Conservation (phyloP, 2,888 invertebrate species). For the Eilema caniola region DNA sequence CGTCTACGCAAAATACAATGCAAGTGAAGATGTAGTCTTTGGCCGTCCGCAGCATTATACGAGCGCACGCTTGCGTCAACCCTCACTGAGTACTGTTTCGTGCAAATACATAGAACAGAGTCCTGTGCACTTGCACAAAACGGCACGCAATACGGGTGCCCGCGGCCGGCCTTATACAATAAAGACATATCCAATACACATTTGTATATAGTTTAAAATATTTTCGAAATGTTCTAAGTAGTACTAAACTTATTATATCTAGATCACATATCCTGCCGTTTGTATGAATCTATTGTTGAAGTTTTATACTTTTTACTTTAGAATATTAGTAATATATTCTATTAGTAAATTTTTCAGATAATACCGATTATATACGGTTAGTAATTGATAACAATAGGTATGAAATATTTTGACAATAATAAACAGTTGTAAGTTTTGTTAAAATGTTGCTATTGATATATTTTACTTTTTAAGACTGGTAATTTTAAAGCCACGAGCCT, state of each 20-base stretch:
- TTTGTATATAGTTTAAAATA: neutral
- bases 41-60: neutral
- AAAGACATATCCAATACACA: conserved; percentile 9
- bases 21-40: too few relatives aligned
- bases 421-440: conserved; percentile 14
- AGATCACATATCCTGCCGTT: conserved; percentile 48
- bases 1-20: neutral
- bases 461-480: conserved; percentile 41
- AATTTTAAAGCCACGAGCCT: conserved; percentile 32
- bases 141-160: neutral
- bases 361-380: conserved; percentile 31
- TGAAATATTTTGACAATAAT: conserved; percentile 3
- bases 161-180: neutral
- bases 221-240: neutral
- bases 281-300: conserved; percentile 43
- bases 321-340: conserved; percentile 15
- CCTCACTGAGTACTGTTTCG: too few relatives aligned
- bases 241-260: conserved; percentile 23
- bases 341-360: conserved; percentile 26
- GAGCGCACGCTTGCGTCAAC: too few relatives aligned
- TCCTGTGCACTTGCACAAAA: neutral
- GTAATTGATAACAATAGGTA: neutral
- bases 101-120: too few relatives aligned
- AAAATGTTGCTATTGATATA: conserved; percentile 34
- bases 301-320: conserved; percentile 38